phyloP scores from a whole-genome alignment of 2,797 vertebrate species.

The Anguilla obscura region DNA sequence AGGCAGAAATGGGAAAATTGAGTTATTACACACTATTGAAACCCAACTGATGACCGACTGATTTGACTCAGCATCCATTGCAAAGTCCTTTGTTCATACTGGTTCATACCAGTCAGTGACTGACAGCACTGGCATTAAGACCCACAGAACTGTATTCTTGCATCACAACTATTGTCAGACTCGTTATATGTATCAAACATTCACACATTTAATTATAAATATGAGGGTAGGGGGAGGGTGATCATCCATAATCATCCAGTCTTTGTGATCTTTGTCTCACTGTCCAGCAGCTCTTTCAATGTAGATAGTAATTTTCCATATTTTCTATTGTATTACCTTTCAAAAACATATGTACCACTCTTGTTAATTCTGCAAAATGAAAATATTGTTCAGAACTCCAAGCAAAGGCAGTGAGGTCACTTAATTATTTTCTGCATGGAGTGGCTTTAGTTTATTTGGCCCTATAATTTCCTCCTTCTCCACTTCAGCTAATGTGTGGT shows the following conservation, averaged over 20 bases:
- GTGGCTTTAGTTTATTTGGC: background rate
- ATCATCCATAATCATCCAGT: slow-evolving; percentile 18
- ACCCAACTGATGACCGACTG: slow-evolving; percentile 27
- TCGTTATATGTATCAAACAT: background rate
- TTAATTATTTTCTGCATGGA: too few relatives aligned
- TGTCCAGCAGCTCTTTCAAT: background rate
- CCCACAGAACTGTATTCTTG: too few relatives aligned
- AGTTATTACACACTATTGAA: slow-evolving; percentile 28
- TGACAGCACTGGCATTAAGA: too few relatives aligned
- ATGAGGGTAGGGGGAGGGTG: too few relatives aligned
- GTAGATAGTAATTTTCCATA: too few relatives aligned
- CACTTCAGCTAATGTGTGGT: too few relatives aligned
- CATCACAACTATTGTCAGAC: background rate
- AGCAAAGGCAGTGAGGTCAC: slow-evolving; percentile 30
- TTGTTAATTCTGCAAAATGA: slow-evolving; percentile 76
- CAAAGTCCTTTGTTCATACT: background rate
- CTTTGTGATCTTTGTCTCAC: slow-evolving; percentile 23
- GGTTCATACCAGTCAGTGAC: background rate
- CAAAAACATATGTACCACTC: slow-evolving; percentile 26
- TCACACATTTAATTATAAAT: too few relatives aligned
- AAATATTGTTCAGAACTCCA: slow-evolving; percentile 73
- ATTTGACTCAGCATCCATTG: background rate
- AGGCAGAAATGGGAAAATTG: slow-evolving; percentile 31
- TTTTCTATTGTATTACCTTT: background rate
- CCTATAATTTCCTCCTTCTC: background rate